These are phyloP conservation scores for Pissodes strobi DNA, from an alignment of 1,140 invertebrate genomes.

Conservation along the genomic window DNA sequence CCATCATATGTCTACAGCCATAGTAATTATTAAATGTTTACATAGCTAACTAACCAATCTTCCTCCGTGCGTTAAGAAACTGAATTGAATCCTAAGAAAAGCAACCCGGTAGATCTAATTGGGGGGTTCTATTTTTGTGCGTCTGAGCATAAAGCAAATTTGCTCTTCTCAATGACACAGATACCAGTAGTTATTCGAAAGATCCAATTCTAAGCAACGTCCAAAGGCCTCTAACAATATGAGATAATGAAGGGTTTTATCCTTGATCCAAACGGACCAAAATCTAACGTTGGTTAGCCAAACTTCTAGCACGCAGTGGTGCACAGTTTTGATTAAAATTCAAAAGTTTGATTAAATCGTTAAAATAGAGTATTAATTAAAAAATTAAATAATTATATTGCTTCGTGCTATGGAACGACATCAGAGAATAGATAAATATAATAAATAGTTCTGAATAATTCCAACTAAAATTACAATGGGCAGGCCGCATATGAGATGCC, in stretches of 20 bases:
- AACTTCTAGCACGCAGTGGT: too few relatives aligned
- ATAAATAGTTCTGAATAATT: too few relatives aligned
- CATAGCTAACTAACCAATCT: constrained; percentile 8
- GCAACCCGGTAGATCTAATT: not conserved
- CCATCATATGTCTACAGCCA: too few relatives aligned
- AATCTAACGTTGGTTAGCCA: too few relatives aligned
- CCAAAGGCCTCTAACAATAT: constrained; percentile 29
- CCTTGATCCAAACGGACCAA: constrained; percentile 23
- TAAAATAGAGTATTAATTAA: too few relatives aligned
- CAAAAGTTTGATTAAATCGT: too few relatives aligned
- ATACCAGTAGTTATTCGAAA: constrained; percentile 28
- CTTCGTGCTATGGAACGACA: too few relatives aligned
- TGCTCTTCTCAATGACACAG: constrained; percentile 18
- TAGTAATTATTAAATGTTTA: constrained; percentile 3
- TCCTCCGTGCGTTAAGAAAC: not conserved
- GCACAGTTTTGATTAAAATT: too few relatives aligned
- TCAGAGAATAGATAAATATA: too few relatives aligned
- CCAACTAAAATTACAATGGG: too few relatives aligned
- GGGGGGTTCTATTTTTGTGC: constrained; percentile 21
- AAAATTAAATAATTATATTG: too few relatives aligned
- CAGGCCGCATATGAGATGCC: too few relatives aligned
- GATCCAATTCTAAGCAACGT: constrained; percentile 34
- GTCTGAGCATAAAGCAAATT: constrained; percentile 23
- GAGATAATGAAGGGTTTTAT: constrained; percentile 37
- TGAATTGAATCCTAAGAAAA: not conserved